Base-by-base conservation (phyloP, 2,797 vertebrate genomes). In the Neostethus bicornis region DNA sequence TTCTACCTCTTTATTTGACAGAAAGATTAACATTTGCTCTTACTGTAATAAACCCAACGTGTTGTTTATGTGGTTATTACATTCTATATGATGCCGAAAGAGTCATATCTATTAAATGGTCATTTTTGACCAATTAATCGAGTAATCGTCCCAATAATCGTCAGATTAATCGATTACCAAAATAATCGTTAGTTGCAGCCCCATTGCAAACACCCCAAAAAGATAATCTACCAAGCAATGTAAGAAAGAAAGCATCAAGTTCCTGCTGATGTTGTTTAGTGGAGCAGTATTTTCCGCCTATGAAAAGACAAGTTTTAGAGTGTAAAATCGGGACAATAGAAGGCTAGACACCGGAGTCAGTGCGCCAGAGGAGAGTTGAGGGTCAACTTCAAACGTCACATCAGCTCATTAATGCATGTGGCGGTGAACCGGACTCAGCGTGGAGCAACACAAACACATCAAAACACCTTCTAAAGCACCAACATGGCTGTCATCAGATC, bases 371-470 rank as follows among this genome's bases (percentile, higher is more conserved):
- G 76, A 88, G 74, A 81, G 74, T 83, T 81, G 73, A 89, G 87
- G 85, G 83, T 83, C 84, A 70, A 87, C 85, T 86, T 89, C 85
- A 89, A 87, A 90, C 63, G 17, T 17, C 1, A 37, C 75, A 70
- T 68, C 81, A 78, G 79, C 83, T 89, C 89, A 87, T 90, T 87
- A 89, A 89, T 83, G 87, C 81, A 75, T 84, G 76, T 70, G 72
- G 61, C 65, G 74, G 73, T 84, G 80, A 86, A 84, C 75, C 42
- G 23, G 67, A 66, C 81, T 61, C 77, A 58, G 72, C 73, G 26
- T 46, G 48, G 60, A 73, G 47, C 78, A 64, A 78, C 56, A 80
- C 71, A 65, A 79, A 79, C 83, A 81, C 77, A 85, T 83, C 76
- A 84, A 79, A 83, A 68, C 42, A 25, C 45, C 54, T 72, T 45